Conservation (phyloP, 2,797 vertebrate species). For the Capromys pilorides region DNA sequence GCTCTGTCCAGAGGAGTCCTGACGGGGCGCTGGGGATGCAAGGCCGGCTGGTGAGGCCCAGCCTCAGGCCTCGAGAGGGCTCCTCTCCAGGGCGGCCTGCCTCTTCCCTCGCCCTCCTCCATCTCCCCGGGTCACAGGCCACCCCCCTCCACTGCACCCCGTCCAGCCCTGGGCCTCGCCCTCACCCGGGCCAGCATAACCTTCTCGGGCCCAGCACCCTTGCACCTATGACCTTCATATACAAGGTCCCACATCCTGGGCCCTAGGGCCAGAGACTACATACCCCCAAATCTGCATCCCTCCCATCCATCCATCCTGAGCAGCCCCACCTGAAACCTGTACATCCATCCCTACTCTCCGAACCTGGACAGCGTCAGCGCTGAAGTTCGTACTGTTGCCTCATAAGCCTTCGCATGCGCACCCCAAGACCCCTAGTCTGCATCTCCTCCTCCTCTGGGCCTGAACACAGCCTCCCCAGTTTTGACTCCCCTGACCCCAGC, state of each 20-base stretch:
- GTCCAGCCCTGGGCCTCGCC: neutral
- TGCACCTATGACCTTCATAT: neutral
- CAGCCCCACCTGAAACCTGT: neutral
- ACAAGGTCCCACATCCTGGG: neutral
- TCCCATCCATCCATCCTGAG: neutral
- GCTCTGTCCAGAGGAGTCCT: conserved; percentile 50
- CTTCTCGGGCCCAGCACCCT: neutral
- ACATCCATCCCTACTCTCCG: neutral
- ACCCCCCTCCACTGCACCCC: neutral
- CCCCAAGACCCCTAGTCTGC: neutral
- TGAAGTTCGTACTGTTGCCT: neutral
- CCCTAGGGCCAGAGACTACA: neutral
- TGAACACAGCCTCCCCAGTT: neutral
- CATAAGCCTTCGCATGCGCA: neutral
- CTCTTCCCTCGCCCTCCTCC: neutral
- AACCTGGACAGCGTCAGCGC: neutral
- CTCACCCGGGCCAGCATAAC: accelerated
- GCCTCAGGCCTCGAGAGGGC: neutral
- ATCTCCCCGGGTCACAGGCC: neutral
- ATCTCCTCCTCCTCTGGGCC: neutral
- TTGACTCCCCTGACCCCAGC: neutral
- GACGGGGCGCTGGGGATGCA: conserved; percentile 12
- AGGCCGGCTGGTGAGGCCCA: neutral
- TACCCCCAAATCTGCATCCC: neutral
- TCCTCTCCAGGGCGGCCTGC: neutral